Evolutionary conservation across 2,113 vertebrate species (phyloP), one percentile per base, ranked within the genome.

Genomic region (Monopterus albus): DNA sequence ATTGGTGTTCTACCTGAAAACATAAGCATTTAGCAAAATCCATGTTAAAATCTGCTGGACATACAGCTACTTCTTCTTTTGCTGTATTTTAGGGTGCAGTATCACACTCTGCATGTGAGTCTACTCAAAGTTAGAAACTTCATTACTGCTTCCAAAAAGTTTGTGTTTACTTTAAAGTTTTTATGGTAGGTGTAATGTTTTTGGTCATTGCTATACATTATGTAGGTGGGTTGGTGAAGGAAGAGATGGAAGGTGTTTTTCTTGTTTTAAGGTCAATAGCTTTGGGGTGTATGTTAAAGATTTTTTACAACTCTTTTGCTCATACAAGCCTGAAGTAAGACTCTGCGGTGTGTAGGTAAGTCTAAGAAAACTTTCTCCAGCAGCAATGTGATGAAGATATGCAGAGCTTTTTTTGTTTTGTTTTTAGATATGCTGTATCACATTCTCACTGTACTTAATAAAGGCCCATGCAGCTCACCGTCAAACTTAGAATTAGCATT

Each of bases 401-500:
- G 2, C n/a, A n/a, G n/a, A n/a, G n/a, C n/a, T 51, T 18, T 46
- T 39, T 36, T 15, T 7, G 31, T 26, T 40, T 29, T 13, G 7
- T 60, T 4, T 45, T 51, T 31, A 42, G 2, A 51, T 28, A 8
- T 31, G 29, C n/a, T n/a, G n/a, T 39, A 57, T 63, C 23, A 55
- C 10, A 52, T 57, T 21, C 14, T 35, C 40, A 40, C 26, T 58
- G 33, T 43, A 20, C 11, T 50, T 36, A 38, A 38, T 6, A 60
- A 60, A 62, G 29, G 20, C 20, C 7, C 3, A 4, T 23, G 15
- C 42, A 31, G 25, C n/a, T 11, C 4, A 18, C 11, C 20, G 31
- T 20, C 25, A 77, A 79, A 73, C 63, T 76, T 68, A 2, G 29
- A 2, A 12, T 3, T 21, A 14, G 65, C 56, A 55, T 74, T 45